These are phyloP conservation scores for Nymphalis io DNA, from an alignment of 1,140 invertebrate genomes.

Conservation along the genomic window DNA sequence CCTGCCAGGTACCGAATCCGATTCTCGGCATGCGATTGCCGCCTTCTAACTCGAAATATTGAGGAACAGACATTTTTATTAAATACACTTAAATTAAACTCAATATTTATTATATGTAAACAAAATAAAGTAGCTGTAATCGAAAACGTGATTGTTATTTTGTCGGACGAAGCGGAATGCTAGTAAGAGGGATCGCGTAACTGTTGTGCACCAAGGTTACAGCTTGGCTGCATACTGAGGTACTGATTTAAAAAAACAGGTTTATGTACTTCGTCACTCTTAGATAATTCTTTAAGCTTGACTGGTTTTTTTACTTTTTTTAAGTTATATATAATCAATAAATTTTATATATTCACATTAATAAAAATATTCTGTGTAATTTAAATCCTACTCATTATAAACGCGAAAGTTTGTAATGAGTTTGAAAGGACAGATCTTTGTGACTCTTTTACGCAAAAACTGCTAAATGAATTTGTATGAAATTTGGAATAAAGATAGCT, in stretches of 20 bases:
- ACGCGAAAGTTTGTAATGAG: too few species aligned
- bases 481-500: too few species aligned
- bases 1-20: constrained; percentile 86
- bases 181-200: not conserved
- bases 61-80: constrained; percentile 50
- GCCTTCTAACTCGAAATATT: constrained; percentile 61
- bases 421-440: too few species aligned
- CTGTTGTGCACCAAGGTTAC: constrained; percentile 1
- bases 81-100: not conserved
- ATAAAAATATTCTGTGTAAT: too few species aligned
- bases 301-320: not conserved
- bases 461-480: too few species aligned
- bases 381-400: too few species aligned
- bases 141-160: not conserved
- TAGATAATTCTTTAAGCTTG: not conserved
- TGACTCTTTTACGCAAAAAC: too few species aligned
- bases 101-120: not conserved
- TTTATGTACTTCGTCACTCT: not conserved
- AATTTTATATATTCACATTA: too few species aligned
- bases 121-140: not conserved
- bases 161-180: not conserved
- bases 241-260: not conserved
- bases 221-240: not conserved
- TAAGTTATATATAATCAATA: too few species aligned
- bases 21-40: constrained; percentile 82